These are phyloP conservation scores for Eurypyga helias DNA, from an alignment of 2,113 vertebrate genomes.

Conservation along the genomic window DNA sequence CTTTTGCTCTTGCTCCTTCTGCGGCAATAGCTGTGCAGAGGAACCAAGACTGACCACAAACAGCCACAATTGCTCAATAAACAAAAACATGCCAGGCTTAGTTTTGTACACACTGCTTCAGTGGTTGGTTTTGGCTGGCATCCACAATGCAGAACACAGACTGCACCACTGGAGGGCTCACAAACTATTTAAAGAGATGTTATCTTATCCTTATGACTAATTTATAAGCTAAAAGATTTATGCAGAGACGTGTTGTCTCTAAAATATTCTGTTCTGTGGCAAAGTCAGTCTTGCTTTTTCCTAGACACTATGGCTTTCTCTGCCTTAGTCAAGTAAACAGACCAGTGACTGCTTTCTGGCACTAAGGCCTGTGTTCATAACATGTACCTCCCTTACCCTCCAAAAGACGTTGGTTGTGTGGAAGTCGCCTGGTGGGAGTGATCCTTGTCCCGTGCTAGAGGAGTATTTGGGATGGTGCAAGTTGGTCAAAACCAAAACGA, in stretches of 20 bases:
- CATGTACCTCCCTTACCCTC: not conserved
- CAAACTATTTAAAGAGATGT: constrained; percentile 33
- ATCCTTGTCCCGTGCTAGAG: not conserved
- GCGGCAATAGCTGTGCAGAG: not conserved
- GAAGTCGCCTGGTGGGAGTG: not conserved
- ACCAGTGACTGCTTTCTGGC: not conserved
- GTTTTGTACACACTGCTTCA: not conserved
- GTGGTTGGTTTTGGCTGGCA: constrained; percentile 23
- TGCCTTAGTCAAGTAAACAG: not conserved
- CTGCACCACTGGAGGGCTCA: constrained; percentile 56
- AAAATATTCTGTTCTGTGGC: not conserved
- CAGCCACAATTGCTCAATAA: not conserved
- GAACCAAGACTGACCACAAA: not conserved
- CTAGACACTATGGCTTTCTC: not conserved
- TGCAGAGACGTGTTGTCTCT: not conserved
- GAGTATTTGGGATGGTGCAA: not conserved
- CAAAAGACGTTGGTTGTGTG: not conserved
- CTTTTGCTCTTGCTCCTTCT: not conserved
- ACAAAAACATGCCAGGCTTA: not conserved
- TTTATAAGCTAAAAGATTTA: constrained; percentile 27
- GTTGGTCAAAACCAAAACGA: not conserved
- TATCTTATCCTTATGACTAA: constrained; percentile 32
- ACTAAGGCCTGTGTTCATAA: not conserved
- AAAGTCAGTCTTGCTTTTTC: not conserved
- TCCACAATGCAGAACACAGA: not conserved